Base-by-base conservation (phyloP, 2,888 invertebrate species). In the Ichneumoninae sp. region DNA sequence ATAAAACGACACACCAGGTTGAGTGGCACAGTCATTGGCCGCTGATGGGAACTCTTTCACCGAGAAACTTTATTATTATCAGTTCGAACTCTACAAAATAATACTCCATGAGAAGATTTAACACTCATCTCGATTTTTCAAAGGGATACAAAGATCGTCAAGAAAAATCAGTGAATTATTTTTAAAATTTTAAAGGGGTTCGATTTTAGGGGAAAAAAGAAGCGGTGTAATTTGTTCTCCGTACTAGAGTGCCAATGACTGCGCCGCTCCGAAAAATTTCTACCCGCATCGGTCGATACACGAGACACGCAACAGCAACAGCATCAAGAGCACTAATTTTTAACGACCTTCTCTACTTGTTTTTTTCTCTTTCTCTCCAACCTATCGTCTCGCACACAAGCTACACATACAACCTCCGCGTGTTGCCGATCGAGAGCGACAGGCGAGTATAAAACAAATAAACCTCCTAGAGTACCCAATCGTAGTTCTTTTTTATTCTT, bases 361-460 rank as follows among this genome's bases (percentile, higher is more conserved):
- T 88, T 91, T 91, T 89, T 57, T 50, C 74, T 75, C 79, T 87
- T 89, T 86, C 89, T 88, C 88, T 91, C 73, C 91, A 66, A 85
- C 74, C 71, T 85, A 73, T 85, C 86, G 88, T 91, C 91, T 89
- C 90, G 92, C 93, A 85, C 85, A 85, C 85, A 85, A 79, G 57
- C 74, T 22, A 75, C 63, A 65, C 33, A 92, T 91, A 92, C 93
- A 93, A 93, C 90, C 90, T 91, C 88, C 88, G 78, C 91, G 93
- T 93, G 87, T 88, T 91, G 87, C 92, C 93, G 90, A 87, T 93
- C 88, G 90, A 90, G 90, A 87, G 93, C 88, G 90, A 90, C 89
- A 93, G 93, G 93, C 93, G 93, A 93, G 93, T 93, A 93, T 93
- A 88, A 78, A 76, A 83, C 83, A 89, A 89, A 87, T 87, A 87